Percentiles rank a stretch among this genome's conserved stretches.
phyloP scores from a whole-genome alignment of 2,888 invertebrate species.

The Campopleginae sp. region DNA sequence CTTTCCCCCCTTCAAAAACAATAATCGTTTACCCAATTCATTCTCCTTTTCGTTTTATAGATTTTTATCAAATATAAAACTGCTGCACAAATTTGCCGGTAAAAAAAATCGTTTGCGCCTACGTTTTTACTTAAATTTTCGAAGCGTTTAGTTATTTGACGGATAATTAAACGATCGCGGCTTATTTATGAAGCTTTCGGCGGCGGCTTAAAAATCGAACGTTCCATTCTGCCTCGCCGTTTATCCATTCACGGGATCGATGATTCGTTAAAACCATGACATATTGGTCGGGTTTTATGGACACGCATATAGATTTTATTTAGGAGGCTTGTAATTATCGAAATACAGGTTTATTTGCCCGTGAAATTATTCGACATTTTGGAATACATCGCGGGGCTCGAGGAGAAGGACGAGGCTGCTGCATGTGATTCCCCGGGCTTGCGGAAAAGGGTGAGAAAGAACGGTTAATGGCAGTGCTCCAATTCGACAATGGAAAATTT shows the following conservation, averaged over 20 bases:
- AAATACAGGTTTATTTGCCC: conserved; percentile 62
- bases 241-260: neutral
- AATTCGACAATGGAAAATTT: conserved; percentile 65
- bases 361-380: conserved; percentile 61
- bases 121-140: too few species aligned
- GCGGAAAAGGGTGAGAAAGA: neutral
- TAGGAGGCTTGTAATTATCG: conserved; percentile 61
- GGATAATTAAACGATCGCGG: neutral
- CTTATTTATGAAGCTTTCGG: neutral
- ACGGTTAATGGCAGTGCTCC: conserved; percentile 62
- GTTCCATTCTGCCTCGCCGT: neutral
- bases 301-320: neutral
- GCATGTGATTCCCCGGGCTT: conserved; percentile 35
- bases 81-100: too few species aligned
- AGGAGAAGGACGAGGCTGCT: neutral
- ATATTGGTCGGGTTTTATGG: conserved; percentile 1
- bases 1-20: neutral
- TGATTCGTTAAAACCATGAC: conserved; percentile 12
- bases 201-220: neutral
- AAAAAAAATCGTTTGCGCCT: too few species aligned
- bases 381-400: conserved; percentile 24
- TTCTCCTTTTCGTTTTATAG: conserved; percentile 2
- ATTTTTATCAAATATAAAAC: conserved; percentile 12
- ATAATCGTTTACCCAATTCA: conserved; percentile 40
- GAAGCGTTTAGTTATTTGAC: neutral